Percentiles rank a stretch among this genome's conserved stretches.
Conservation (phyloP, 2,113 vertebrate species). For the Pteruthius melanotis region DNA sequence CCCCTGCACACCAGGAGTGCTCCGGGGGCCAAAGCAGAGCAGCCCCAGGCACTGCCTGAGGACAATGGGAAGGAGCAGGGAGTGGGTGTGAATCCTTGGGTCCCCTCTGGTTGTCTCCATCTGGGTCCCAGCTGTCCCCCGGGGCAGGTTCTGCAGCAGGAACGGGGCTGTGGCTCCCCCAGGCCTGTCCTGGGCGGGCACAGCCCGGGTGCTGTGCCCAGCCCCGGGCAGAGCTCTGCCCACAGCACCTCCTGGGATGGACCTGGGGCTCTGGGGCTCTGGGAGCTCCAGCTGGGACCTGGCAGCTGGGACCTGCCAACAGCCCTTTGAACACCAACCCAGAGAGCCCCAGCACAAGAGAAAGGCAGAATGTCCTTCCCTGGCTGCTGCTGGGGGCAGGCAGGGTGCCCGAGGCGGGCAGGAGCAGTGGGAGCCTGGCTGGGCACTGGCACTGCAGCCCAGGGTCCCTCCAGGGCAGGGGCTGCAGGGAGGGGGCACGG, state of each 20-base stretch:
- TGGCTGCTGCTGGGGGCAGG: background rate
- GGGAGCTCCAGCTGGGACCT: background rate
- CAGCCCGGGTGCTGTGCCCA: background rate
- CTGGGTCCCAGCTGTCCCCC: accelerated
- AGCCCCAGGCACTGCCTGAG: background rate
- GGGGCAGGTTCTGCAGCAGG: background rate
- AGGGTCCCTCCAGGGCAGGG: background rate
- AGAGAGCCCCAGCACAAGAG: background rate
- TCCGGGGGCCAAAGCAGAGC: background rate
- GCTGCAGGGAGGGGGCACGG: background rate
- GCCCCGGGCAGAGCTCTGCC: background rate
- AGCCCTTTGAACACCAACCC: background rate
- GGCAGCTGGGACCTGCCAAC: background rate
- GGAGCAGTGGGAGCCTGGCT: background rate
- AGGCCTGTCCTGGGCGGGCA: background rate
- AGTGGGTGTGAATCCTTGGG: no score
- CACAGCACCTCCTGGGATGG: background rate
- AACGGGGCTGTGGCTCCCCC: background rate
- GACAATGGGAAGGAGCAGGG: accelerated
- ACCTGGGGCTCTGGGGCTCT: accelerated
- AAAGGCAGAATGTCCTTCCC: background rate
- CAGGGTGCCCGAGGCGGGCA: background rate
- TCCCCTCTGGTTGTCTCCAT: background rate
- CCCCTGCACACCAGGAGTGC: background rate
- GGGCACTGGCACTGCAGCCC: background rate